Evolutionary conservation across 2,888 invertebrate species (phyloP).

Genomic region (Cephus pygmeus): DNA sequence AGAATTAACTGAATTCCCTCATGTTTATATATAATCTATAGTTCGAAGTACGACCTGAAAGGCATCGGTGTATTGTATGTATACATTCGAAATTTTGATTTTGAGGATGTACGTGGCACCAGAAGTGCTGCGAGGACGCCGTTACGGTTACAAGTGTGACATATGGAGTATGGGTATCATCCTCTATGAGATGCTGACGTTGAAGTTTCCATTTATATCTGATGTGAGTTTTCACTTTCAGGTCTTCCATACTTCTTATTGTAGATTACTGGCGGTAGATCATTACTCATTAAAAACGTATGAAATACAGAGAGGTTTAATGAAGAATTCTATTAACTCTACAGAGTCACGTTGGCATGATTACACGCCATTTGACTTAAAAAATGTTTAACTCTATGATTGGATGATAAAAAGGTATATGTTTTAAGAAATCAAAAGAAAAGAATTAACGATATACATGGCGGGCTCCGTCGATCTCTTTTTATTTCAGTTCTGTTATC

Average conservation of each 20-base stretch:
- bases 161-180: constrained; percentile 87
- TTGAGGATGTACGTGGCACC: constrained; percentile 75
- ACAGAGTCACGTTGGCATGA: neutral
- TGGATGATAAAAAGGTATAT: no score
- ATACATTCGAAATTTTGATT: neutral
- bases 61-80: neutral
- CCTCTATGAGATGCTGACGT: constrained; percentile 73
- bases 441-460: neutral
- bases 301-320: neutral
- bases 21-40: neutral
- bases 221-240: neutral
- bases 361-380: no score
- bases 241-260: no score
- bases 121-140: constrained; percentile 80
- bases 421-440: neutral
- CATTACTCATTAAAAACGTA: neutral
- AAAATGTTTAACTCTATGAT: no score
- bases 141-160: constrained; percentile 81
- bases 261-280: neutral
- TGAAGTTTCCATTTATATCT: constrained; percentile 12
- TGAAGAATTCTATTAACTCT: neutral
- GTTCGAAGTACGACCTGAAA: neutral
- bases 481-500: constrained; percentile 12
- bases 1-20: neutral
- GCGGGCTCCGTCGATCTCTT: constrained; percentile 4